These are phyloP conservation scores for Habropoda laboriosa DNA, from an alignment of 1,140 invertebrate genomes.

Conservation along the genomic window DNA sequence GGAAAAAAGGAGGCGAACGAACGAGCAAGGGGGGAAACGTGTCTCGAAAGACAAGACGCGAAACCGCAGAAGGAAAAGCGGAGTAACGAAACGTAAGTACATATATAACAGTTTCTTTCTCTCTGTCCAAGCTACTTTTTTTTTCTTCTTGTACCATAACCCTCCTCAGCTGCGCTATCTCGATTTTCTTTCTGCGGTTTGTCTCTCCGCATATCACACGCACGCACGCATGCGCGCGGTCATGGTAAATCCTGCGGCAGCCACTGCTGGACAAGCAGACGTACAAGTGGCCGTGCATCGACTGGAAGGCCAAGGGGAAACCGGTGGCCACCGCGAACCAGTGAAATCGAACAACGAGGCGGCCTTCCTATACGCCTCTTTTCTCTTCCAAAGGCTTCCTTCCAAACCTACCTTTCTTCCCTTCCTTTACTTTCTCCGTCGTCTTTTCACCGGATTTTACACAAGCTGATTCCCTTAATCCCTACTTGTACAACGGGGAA, in stretches of 20 bases:
- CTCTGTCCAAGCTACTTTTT: not conserved
- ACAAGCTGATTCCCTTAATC: no score
- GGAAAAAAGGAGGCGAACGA: constrained; percentile 10
- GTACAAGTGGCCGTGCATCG: constrained; percentile 30
- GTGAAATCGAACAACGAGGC: not conserved
- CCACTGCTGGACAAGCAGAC: constrained; percentile 16
- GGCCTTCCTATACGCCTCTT: not conserved
- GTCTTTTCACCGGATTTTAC: no score
- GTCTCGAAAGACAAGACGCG: constrained; percentile 29
- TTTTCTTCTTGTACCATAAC: no score
- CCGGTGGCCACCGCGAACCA: not conserved
- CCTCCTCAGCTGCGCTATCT: not conserved
- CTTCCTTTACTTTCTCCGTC: no score
- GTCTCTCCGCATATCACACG: no score
- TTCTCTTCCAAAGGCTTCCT: not conserved
- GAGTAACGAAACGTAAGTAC: constrained; percentile 44
- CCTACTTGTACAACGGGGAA: no score
- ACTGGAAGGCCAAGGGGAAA: constrained; percentile 49
- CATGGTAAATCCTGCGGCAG: not conserved
- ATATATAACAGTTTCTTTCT: constrained; percentile 4
- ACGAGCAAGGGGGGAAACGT: not conserved
- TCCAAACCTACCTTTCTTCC: no score
- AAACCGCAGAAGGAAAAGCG: constrained; percentile 46
- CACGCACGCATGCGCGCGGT: no score
- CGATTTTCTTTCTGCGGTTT: constrained; percentile 6